A percentile compares a stretch with the other conserved stretches of the same genome.
phyloP scores from a whole-genome alignment of 2,797 vertebrate genomes.

The Urosaurus nigricauda region DNA sequence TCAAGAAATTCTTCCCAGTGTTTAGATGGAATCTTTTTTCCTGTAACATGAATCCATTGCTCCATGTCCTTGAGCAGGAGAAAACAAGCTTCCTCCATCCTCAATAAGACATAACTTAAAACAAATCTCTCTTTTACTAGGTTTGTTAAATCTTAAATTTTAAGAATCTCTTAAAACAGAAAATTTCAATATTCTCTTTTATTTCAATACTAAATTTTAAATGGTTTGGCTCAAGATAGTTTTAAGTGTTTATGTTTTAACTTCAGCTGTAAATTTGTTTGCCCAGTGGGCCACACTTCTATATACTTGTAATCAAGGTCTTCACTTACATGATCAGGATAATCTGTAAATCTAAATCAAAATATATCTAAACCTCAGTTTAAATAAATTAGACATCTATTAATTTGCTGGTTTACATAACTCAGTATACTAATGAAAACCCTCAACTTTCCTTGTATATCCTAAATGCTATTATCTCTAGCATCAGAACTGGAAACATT shows the following conservation, averaged over 20 bases:
- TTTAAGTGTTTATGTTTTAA: background rate
- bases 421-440: background rate
- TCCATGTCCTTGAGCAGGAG: no score
- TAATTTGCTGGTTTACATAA: conserved; percentile 1
- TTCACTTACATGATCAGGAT: background rate
- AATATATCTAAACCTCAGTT: background rate
- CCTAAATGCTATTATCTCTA: background rate
- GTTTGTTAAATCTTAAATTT: background rate
- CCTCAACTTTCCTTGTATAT: background rate
- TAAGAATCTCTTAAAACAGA: background rate
- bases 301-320: background rate
- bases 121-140: background rate
- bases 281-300: no score
- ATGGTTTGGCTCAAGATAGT: background rate
- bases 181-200: conserved; percentile 1
- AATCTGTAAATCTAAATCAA: background rate
- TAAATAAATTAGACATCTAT: background rate
- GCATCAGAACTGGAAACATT: background rate
- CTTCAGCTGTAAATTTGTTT: background rate
- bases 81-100: no score
- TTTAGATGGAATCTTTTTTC: no score
- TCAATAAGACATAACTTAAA: no score
- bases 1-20: no score
- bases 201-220: background rate
- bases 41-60: no score